Evolutionary conservation across 2,113 vertebrate species (phyloP).

Genomic region (Jaculus jaculus): DNA sequence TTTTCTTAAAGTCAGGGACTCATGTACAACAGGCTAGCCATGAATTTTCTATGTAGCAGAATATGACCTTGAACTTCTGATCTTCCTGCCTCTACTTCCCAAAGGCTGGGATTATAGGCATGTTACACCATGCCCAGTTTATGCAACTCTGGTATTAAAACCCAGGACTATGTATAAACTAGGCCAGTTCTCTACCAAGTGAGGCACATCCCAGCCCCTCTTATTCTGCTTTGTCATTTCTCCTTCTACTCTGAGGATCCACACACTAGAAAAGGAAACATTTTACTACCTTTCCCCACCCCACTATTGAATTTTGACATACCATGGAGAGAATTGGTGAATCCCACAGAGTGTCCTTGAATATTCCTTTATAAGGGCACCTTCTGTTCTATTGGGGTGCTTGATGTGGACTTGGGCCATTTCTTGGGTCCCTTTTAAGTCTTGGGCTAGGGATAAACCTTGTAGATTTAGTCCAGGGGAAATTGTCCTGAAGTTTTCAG

Average conservation of each 20-base stretch:
- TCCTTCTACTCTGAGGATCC: background rate
- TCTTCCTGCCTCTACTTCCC: background rate
- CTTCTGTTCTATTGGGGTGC: background rate
- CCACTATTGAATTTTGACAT: background rate
- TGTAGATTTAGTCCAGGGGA: background rate
- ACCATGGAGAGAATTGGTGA: background rate
- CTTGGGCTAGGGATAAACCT: background rate
- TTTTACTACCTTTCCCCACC: background rate
- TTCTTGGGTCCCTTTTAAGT: background rate
- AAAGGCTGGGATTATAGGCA: background rate
- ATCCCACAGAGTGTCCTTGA: background rate
- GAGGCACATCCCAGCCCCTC: background rate
- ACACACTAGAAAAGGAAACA: background rate
- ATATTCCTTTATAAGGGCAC: background rate
- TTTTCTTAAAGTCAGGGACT: background rate
- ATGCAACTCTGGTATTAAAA: background rate
- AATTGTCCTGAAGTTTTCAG: background rate
- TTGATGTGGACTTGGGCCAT: background rate
- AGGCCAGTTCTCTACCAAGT: background rate
- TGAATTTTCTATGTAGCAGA: background rate
- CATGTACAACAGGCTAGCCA: background rate
- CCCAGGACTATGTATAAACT: too few relatives aligned
- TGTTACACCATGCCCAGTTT: background rate
- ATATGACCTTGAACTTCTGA: background rate
- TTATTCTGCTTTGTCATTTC: background rate